Percentiles rank a stretch among this genome's conserved stretches.
Conservation (phyloP, 2,888 invertebrate genomes). For the Ophion slaviceki region DNA sequence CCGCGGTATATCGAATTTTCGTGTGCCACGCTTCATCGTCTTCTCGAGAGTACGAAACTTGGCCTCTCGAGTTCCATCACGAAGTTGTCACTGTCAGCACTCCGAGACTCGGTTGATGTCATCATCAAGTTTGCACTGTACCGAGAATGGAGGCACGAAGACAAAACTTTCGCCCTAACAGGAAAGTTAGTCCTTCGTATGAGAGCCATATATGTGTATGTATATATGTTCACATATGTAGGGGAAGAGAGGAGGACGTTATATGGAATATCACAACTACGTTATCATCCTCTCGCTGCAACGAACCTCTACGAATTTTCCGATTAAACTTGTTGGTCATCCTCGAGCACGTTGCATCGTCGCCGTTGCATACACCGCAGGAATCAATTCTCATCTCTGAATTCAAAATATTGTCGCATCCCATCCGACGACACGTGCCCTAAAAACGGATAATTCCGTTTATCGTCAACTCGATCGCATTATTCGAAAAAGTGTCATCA, state of each 20-base stretch:
- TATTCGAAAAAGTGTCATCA: too few relatives aligned
- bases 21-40: constrained; percentile 35
- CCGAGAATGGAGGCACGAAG: constrained; percentile 18
- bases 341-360: constrained; percentile 86
- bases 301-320: constrained; percentile 83
- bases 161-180: constrained; percentile 40
- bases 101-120: constrained; percentile 42
- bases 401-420: constrained; percentile 88
- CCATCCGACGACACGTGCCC: constrained; percentile 85
- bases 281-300: constrained; percentile 24
- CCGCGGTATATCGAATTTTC: constrained; percentile 18
- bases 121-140: constrained; percentile 39
- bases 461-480: neutral
- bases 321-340: constrained; percentile 82
- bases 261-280: neutral
- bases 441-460: constrained; percentile 71
- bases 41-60: constrained; percentile 50
- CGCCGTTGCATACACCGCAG: constrained; percentile 88
- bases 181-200: constrained; percentile 5
- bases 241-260: neutral
- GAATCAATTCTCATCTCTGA: constrained; percentile 85
- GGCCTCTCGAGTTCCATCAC: constrained; percentile 30
- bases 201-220: constrained; percentile 11
- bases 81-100: constrained; percentile 50
- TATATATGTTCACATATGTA: neutral